Conservation (phyloP, 2,797 vertebrate genomes). For the Mallotus villosus region DNA sequence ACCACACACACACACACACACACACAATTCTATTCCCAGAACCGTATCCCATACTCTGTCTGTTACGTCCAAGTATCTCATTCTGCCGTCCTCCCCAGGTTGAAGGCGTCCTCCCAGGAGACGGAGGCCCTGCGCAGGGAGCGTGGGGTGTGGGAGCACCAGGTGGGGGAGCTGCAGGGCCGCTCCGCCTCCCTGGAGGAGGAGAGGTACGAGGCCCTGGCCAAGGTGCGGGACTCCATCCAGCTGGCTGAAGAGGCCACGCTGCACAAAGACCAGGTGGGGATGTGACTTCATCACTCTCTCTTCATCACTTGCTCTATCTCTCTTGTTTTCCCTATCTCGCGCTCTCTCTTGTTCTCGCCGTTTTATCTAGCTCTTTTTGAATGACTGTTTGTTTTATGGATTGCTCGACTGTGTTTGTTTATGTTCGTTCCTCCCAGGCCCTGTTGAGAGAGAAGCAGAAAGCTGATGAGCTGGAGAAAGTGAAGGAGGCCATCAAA, state of each 20-base stretch:
- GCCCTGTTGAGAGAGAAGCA: constrained; percentile 86
- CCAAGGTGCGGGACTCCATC: constrained; percentile 81
- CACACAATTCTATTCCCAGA: neutral
- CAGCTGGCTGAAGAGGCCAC: constrained; percentile 89
- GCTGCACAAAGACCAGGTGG: constrained; percentile 89
- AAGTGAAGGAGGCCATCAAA: constrained; percentile 82
- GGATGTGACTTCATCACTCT: neutral
- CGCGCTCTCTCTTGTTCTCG: neutral
- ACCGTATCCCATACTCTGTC: too few relatives aligned
- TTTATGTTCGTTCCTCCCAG: constrained; percentile 59
- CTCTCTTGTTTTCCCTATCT: neutral
- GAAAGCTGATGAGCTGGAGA: constrained; percentile 83
- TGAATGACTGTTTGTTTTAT: neutral
- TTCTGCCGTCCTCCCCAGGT: constrained; percentile 59
- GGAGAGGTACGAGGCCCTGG: constrained; percentile 83
- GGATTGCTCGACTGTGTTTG: constrained; percentile 3
- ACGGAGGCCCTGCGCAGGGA: constrained; percentile 77
- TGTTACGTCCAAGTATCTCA: neutral
- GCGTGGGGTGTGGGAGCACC: constrained; percentile 79
- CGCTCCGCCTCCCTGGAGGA: constrained; percentile 76
- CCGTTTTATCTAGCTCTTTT: neutral
- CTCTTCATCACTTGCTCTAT: neutral
- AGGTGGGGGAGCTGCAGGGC: constrained; percentile 81
- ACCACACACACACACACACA: constrained; percentile 5
- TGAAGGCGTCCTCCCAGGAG: constrained; percentile 78